A percentile compares a stretch with the other conserved stretches of the same genome.
Conservation (phyloP, 1,140 invertebrate genomes). For the Argopecten irradians region DNA sequence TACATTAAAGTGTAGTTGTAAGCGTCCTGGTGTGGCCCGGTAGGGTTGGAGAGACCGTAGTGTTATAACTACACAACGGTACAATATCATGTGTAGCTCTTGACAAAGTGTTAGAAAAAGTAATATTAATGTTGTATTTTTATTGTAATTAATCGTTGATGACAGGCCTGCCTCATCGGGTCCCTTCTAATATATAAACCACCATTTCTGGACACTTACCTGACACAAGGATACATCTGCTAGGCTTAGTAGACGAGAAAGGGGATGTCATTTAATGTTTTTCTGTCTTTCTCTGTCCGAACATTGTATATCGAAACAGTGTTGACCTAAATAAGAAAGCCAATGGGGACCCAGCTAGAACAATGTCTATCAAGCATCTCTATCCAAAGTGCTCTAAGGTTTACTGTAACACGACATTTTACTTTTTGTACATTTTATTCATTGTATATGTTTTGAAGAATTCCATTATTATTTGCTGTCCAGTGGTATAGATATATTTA, state of each 20-base stretch:
- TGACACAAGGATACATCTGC: background rate
- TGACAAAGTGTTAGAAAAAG: background rate
- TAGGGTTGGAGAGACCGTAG: background rate
- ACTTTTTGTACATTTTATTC: too few species aligned
- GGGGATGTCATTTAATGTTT: background rate
- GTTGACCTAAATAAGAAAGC: background rate
- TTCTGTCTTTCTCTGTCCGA: background rate
- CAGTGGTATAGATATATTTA: too few species aligned
- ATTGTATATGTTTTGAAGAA: too few species aligned
- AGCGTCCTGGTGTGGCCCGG: background rate
- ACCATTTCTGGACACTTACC: background rate
- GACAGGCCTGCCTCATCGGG: background rate
- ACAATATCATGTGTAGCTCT: background rate
- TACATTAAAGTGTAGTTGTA: background rate
- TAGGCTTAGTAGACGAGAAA: background rate
- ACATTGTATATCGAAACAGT: background rate
- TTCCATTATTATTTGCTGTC: too few species aligned
- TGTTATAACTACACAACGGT: background rate
- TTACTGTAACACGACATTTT: too few species aligned
- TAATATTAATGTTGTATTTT: background rate
- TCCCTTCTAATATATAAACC: background rate
- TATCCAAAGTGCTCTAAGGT: too few species aligned
- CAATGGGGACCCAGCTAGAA: background rate
- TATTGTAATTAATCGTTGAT: conserved; percentile 18
- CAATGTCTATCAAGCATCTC: background rate